Percentiles rank a stretch among this genome's conserved stretches.
phyloP scores from a whole-genome alignment of 2,888 invertebrate genomes.

The Chaitophorus viminalis region DNA sequence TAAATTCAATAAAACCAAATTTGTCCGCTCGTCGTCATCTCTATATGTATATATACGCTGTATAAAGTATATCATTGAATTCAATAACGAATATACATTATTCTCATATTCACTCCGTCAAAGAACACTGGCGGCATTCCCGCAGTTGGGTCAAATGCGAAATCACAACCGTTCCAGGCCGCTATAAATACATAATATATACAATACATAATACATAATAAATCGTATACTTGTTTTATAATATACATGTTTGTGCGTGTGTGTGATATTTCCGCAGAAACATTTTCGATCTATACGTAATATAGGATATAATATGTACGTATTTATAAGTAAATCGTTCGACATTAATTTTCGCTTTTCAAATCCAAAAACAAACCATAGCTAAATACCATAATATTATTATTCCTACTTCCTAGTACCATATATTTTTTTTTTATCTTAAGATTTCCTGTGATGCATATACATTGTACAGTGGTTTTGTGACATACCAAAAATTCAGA shows the following conservation, averaged over 20 bases:
- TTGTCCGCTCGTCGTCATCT: neutral
- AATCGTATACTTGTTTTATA: too few species aligned
- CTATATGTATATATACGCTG: neutral
- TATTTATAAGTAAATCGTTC: too few species aligned
- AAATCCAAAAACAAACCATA: neutral
- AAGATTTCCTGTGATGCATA: neutral
- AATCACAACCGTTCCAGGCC: neutral
- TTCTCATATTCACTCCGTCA: slow-evolving; percentile 21
- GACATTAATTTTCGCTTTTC: neutral
- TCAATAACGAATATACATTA: slow-evolving; percentile 2
- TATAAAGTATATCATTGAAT: slow-evolving; percentile 10
- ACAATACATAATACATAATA: too few species aligned
- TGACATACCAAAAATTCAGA: neutral
- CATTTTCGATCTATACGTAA: neutral
- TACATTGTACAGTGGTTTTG: neutral
- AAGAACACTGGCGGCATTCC: neutral
- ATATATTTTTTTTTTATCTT: too few species aligned
- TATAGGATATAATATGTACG: too few species aligned
- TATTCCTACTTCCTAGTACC: too few species aligned
- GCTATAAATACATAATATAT: too few species aligned
- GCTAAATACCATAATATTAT: neutral
- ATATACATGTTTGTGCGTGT: too few species aligned
- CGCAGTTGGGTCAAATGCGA: too few species aligned
- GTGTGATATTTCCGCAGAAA: neutral
- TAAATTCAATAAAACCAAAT: slow-evolving; percentile 32